A percentile compares a stretch with the other conserved stretches of the same genome.
phyloP scores from a whole-genome alignment of 2,888 invertebrate genomes.

The Mimachlamys varia region DNA sequence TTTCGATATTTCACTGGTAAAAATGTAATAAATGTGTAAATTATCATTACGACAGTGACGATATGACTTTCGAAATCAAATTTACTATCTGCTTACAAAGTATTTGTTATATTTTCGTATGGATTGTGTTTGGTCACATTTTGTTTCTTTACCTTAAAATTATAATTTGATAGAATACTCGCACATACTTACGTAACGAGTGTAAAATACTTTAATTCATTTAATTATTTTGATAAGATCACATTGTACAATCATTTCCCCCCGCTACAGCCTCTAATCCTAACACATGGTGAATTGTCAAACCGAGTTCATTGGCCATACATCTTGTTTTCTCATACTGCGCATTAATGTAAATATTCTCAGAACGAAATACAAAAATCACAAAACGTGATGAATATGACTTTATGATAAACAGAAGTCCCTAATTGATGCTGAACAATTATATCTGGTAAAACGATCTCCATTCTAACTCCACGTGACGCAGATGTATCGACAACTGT shows the following conservation, averaged over 20 bases:
- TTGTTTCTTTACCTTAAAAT: too few relatives aligned
- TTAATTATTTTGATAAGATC: too few relatives aligned
- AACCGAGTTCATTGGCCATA: background rate
- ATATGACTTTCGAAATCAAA: background rate
- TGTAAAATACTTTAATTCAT: too few relatives aligned
- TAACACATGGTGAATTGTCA: background rate
- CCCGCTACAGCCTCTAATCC: background rate
- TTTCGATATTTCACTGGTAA: too few relatives aligned
- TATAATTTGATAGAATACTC: too few relatives aligned
- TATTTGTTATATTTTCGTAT: too few relatives aligned
- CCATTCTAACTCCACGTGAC: background rate
- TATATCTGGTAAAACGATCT: background rate
- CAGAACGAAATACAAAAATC: background rate
- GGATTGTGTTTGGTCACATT: too few relatives aligned
- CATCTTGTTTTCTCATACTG: background rate
- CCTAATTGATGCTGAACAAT: background rate
- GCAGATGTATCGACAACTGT: constrained; percentile 12
- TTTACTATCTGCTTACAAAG: too few relatives aligned
- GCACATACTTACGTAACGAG: too few relatives aligned
- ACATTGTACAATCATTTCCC: too few relatives aligned
- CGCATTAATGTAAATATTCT: background rate
- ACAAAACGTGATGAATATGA: constrained; percentile 25
- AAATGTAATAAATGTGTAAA: too few relatives aligned
- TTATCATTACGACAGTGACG: too few relatives aligned
- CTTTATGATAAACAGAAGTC: constrained; percentile 11